A percentile compares a stretch with the other conserved stretches of the same genome.
phyloP scores from a whole-genome alignment of 2,113 vertebrate genomes.

The Polyodon spathula region DNA sequence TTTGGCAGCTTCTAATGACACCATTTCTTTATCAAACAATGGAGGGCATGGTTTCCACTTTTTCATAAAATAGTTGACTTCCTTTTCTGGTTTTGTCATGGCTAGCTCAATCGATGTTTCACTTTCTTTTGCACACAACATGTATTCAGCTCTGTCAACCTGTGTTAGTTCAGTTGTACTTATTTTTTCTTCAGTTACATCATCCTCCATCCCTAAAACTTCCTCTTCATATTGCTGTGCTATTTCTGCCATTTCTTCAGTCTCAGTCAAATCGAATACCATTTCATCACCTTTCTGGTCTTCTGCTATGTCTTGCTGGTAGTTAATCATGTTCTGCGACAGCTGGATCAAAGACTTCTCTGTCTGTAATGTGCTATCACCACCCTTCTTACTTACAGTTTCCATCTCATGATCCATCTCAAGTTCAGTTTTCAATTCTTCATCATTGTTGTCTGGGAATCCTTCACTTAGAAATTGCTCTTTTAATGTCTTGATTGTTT shows the following conservation, averaged over 20 bases:
- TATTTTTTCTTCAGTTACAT: not conserved
- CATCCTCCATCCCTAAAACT: too few species aligned
- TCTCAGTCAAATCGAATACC: constrained; percentile 23
- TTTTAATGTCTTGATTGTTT: constrained; percentile 48
- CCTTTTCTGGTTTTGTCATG: constrained; percentile 7
- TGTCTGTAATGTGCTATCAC: constrained; percentile 18
- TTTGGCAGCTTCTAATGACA: constrained; percentile 56
- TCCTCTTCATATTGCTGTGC: not conserved
- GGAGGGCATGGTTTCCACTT: constrained; percentile 47
- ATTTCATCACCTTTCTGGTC: constrained; percentile 30
- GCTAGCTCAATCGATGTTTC: not conserved
- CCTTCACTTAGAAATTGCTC: constrained; percentile 40
- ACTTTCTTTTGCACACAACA: not conserved
- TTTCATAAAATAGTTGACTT: not conserved
- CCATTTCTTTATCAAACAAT: constrained; percentile 52
- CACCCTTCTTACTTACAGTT: constrained; percentile 13
- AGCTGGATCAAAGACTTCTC: constrained; percentile 31
- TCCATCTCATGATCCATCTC: constrained; percentile 10
- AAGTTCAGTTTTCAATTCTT: constrained; percentile 8
- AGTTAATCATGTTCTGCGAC: constrained; percentile 42
- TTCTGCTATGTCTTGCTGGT: constrained; percentile 46
- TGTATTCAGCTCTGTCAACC: not conserved
- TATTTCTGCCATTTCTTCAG: constrained; percentile 9
- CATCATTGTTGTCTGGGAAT: constrained; percentile 8
- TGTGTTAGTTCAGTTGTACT: not conserved